Evolutionary conservation across 1,140 invertebrate genomes (phyloP).

Genomic region (Littorina saxatilis): DNA sequence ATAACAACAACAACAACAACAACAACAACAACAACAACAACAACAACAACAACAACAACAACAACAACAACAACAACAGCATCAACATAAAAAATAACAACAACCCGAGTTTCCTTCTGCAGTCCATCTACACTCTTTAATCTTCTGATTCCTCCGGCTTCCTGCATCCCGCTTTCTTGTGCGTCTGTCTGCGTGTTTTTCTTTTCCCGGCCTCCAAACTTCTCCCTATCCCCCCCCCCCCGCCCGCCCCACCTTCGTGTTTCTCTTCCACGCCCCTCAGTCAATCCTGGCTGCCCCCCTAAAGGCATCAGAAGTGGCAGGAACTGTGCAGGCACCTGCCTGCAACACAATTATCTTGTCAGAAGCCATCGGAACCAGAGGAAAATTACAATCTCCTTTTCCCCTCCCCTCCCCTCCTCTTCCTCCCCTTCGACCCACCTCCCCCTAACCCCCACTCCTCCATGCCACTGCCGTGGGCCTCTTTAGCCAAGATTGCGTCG

Average conservation of each 20-base stretch:
- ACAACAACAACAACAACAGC: no score
- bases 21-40: no score
- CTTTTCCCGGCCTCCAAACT: no score
- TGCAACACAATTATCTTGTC: slow-evolving; percentile 41
- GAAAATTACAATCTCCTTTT: slow-evolving; percentile 35
- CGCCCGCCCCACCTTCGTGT: background rate
- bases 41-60: no score
- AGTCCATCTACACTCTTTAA: no score
- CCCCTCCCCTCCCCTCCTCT: background rate
- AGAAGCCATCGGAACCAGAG: slow-evolving; percentile 36
- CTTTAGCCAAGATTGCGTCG: slow-evolving; percentile 38
- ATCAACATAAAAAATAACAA: no score
- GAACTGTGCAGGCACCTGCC: slow-evolving; percentile 30
- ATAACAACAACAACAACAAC: no score
- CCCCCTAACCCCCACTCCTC: background rate
- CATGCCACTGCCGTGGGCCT: slow-evolving; percentile 23
- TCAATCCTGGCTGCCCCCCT: background rate
- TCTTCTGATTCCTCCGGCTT: background rate
- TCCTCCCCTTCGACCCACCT: background rate
- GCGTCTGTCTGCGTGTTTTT: background rate
- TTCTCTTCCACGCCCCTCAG: background rate
- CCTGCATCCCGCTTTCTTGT: background rate
- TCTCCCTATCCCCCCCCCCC: background rate
- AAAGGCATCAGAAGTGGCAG: no score
- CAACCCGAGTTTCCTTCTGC: no score